Evolutionary conservation across 2,888 invertebrate genomes (phyloP), one percentile per base, ranked within the genome.

Genomic region (Gisinianus flammeolus): DNA sequence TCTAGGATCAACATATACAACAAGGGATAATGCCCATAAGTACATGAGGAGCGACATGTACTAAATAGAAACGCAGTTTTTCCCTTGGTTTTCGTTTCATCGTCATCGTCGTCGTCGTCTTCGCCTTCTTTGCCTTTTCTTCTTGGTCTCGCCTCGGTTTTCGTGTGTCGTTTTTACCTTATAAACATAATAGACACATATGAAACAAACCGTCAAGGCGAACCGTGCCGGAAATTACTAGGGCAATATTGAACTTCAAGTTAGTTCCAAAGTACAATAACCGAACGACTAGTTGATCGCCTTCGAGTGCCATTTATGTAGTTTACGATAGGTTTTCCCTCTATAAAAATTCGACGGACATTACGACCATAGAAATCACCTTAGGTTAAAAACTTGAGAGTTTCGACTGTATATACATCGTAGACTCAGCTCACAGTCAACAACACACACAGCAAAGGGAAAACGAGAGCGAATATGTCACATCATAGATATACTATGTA

Each of bases 301-400:
- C 73, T 74, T 58, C 73, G 76, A 79, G 79, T 79, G 79, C 79
- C 79, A 79, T 79, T 79, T 79, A 79, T 79, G 79, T 79, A 79
- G 75, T 79, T 75, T 79, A 79, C 73, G 73, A 74, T 74, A 74
- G 73, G 73, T 74, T 74, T 74, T 62, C 24, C 58, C 73, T 35
- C 73, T 74, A 79, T 79, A 79, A 79, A 79, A 79, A 79, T 75
- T 74, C 79, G 79, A 79, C 68, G 79, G 79, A 79, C 79, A 79
- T 79, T 79, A 79, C 75, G 68, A 68, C 67, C 68, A 75, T 74
- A 64, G 52, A 72, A 72, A 72, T 26, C 58, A 56, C 56, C 72
- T 58, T 58, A 67, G 58, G 58, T 58, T 72, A 22, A 52, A 31
- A 69, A 69, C 69, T 69, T 44, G 44, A 58, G 58, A n/a, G 8